Base-by-base conservation (phyloP, 2,113 vertebrate genomes). In the Sakesphorus luctuosus region DNA sequence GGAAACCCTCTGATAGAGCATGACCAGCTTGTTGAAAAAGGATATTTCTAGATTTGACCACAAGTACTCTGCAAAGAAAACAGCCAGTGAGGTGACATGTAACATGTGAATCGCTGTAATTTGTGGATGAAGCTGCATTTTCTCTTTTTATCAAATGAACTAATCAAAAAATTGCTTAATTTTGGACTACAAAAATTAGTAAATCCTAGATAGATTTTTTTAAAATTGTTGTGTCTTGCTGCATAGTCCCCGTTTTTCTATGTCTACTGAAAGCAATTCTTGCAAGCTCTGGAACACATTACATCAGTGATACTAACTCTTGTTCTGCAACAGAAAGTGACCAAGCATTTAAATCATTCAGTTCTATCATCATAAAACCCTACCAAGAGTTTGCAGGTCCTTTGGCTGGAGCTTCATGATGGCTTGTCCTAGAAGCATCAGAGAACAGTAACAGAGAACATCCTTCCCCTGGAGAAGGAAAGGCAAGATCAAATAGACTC, bases 401-500 rank as follows among this genome's bases (percentile, higher is more conserved):
- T 92, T 18, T 52, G 44, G 18, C 46, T 83, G 74, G 23, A 97
- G 96, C 6, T 26, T 79, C 7, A 5, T 28, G 38, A 97, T 93
- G 38, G 87, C 81, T 84, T 79, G 6, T 77, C 87, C 90, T 35
- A 97, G 33, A 67, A 62, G 47, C 4, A 2, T 3, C 13, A 96
- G 78, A 31, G 50, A 85, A 62, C 0, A 0, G 11, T 35, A 28
- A n/a, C n/a, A n/a, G n/a, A n/a, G n/a, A n/a, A 4, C 2, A 40
- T 78, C 25, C 3, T 38, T 0, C 16, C 29, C 26, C 14, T 62
- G 73, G 33, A 97, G 73, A 47, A 98, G 87, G n/a, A 96, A 75
- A 44, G 96, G 97, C 69, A 98, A 53, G 86, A 98, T 91, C 86
- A 98, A 75, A 88, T 96, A 97, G 74, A 97, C 36, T 80, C 97